Evolutionary conservation across 1,140 invertebrate genomes (phyloP).

Genomic region (Aphelenchoides besseyi): DNA sequence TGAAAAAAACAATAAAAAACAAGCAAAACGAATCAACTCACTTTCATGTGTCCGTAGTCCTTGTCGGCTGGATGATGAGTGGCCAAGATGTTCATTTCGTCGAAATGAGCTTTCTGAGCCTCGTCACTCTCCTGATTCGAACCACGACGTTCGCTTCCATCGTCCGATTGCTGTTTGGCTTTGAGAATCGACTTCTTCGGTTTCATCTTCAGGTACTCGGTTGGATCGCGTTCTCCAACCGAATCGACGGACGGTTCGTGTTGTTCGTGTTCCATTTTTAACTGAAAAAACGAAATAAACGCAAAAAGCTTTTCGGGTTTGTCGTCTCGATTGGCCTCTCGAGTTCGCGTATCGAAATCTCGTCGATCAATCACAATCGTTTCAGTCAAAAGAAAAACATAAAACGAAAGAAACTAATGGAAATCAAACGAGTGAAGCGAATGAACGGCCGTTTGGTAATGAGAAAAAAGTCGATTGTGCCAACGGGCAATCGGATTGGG

Average conservation of each 20-base stretch:
- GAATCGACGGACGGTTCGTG: neutral
- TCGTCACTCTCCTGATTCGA: constrained; percentile 45
- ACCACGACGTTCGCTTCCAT: constrained; percentile 20
- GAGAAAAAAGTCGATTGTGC: no score
- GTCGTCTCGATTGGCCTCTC: no score
- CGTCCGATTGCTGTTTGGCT: constrained; percentile 48
- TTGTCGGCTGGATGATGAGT: constrained; percentile 95
- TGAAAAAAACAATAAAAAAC: constrained; percentile 31
- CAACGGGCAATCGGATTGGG: no score
- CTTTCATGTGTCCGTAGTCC: constrained; percentile 99
- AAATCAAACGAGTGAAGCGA: no score
- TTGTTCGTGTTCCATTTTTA: constrained; percentile 28
- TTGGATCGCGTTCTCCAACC: constrained; percentile 41
- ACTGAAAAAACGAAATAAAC: neutral
- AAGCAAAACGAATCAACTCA: constrained; percentile 24
- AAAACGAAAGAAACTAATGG: no score
- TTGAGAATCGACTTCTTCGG: constrained; percentile 62
- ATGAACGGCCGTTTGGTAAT: no score
- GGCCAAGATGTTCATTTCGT: constrained; percentile 98
- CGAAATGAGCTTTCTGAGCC: constrained; percentile 65
- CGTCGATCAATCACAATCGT: no score
- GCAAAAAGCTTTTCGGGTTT: no score
- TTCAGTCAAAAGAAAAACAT: no score
- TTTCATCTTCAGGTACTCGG: constrained; percentile 56
- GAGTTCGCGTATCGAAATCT: no score